Evolutionary conservation across 2,888 invertebrate genomes (phyloP).

Genomic region (Lasioglossum pauxillum): DNA sequence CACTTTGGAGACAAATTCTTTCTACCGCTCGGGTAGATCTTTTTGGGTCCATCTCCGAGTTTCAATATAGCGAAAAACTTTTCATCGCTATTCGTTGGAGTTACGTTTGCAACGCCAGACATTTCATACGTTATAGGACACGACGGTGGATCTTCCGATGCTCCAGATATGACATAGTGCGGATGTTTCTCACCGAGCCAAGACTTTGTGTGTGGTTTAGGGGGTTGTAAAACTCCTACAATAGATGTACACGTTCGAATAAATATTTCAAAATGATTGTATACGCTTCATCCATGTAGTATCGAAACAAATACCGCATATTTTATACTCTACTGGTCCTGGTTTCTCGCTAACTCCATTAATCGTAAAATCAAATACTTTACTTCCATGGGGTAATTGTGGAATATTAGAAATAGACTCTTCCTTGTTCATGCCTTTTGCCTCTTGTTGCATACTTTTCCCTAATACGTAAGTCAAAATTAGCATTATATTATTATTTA

Average conservation of each 20-base stretch:
- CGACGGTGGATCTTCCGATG: conserved; percentile 59
- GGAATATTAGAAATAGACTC: conserved; percentile 13
- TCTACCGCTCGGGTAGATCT: conserved; percentile 74
- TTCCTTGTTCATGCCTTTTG: background rate
- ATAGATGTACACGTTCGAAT: background rate
- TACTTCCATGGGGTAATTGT: conserved; percentile 45
- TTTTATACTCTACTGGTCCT: conserved; percentile 60
- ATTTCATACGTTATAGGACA: conserved; percentile 72
- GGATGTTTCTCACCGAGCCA: conserved; percentile 71
- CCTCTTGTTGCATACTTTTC: background rate
- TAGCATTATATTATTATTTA: background rate
- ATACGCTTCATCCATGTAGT: background rate
- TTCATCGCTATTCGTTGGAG: conserved; percentile 75
- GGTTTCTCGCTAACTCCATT: conserved; percentile 46
- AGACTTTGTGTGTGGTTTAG: conserved; percentile 54
- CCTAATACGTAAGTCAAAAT: background rate
- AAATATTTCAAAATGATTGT: background rate
- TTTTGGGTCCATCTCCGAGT: conserved; percentile 55
- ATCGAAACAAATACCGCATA: conserved; percentile 48
- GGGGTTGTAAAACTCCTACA: conserved; percentile 55
- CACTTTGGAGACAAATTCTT: conserved; percentile 78
- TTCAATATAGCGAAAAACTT: conserved; percentile 72
- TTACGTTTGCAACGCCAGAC: conserved; percentile 68
- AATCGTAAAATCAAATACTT: conserved; percentile 56
- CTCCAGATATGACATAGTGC: conserved; percentile 70